Base-by-base conservation (phyloP, 2,797 vertebrate species). In the Hapalemur alaotrensis region DNA sequence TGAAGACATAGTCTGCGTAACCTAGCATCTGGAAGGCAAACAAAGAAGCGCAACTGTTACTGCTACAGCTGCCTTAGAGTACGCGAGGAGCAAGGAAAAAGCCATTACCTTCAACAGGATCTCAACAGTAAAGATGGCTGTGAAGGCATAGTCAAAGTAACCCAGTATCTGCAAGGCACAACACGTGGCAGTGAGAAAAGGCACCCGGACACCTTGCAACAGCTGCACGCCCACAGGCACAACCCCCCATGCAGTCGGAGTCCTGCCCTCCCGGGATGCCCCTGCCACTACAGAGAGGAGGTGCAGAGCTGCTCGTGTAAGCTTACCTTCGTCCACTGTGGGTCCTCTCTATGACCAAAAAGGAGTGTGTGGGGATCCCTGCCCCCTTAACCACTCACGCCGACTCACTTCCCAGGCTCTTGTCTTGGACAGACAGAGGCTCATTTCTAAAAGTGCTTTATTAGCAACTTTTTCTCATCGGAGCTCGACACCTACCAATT, bases 131-230 rank as follows among this genome's bases (percentile, higher is more conserved):
- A 99, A 99, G 99, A 99, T 99, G 99, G 99, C 99, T 98, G 99
- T 99, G 99, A 99, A 99, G 99, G 99, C 99, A 99, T 99, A 99
- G 99, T 99, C 99, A 99, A 99, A 99, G 99, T 99, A 99, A 99
- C 99, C 99, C 99, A 99, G 99, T 99, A 99, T 99, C 99, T 99
- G 99, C 98, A 99, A 99, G 99, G 99, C 98, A 99, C 97, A 99
- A 99, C 61, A 98, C 0, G 95, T 54, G 83, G 98, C 95, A 98
- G 59, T 99, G 97, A 99, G 98, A 98, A 98, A 98, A 97, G 95
- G 95, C 80, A 95, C 81, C 95, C 2, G 4, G 80, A 92, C 72
- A 84, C 83, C 15, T 41, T 41, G 85, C 87, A 6, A 98, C 97
- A 97, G 67, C 91, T 93, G 90, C 93, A 90, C 46, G 41, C 94